Base-by-base conservation (phyloP, 1,140 invertebrate species). In the Scaptomyza hsui region DNA sequence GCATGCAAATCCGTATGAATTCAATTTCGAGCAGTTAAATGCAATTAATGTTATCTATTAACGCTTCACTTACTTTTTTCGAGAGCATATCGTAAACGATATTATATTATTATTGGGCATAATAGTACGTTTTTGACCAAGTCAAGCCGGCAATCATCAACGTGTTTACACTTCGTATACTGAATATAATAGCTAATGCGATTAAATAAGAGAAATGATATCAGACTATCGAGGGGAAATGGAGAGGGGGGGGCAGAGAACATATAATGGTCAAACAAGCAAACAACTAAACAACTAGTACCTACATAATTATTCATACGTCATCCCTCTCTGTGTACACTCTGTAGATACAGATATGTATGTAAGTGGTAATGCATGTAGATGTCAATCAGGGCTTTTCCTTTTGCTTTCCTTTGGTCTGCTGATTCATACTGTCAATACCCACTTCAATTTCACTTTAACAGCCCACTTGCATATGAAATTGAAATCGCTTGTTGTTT, bases 151-250 rank as follows among this genome's bases (percentile, higher is more conserved):
- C 52, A 29, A 29, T 29, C 26, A 42, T 42, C n/a, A 39, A 15
- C 21, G 35, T n/a, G 35, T 10, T n/a, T 19, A 53, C 51, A 24
- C 18, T 35, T 19, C 51, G 51, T 24, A 26, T 21, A 41, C 37
- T 55, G 41, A 26, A 55, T 55, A 55, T 41, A 55, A 55, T 24
- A 37, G 41, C 19, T 42, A 42, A 55, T 55, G 37, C 37, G 19
- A 6, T 42, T 55, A 26, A 39, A 21, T 24, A 39, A 41, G 21
- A 53, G n/a, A 15, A 24, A 39, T 53, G n/a, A 41, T 21, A 55
- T 24, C 19, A 55, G 35, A 9, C 35, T 37, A n/a, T n/a, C n/a
- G 12, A 5, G 32, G 32, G 32, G 32, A 3, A 9, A 12, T 12
- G 32, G 32, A 5, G 32, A 4, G 1, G 10, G 32, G 32, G 32